Evolutionary conservation across 2,888 invertebrate species (phyloP), one percentile per base, ranked within the genome.

Genomic region (Philhelius pedissequus): DNA sequence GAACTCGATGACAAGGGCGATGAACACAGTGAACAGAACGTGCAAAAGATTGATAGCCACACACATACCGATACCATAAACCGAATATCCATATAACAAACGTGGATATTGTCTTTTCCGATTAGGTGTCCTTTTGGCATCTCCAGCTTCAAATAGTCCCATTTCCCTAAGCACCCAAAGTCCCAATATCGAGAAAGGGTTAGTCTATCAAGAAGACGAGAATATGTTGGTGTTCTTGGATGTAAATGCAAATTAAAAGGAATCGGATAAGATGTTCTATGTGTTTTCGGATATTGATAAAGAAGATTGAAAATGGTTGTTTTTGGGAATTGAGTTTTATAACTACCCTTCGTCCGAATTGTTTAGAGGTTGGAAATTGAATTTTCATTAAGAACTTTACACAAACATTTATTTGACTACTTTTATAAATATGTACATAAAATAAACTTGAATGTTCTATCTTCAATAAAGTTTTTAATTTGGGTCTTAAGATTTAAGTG

Each of bases 171-270:
- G n/a, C 11, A 11, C 32, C 32, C 20, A 32, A 18, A 60, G 48
- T 69, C 45, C 66, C 70, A 66, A 15, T 45, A 25, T 22, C 22
- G 6, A 30, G 62, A 20, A 70, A 75, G 79, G 80, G 38, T 69
- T 62, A 54, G 73, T 48, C 62, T 69, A 58, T 38, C 22, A 58
- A 18, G 4, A 27, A 40, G 56, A 56, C 20, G 48, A 43, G 35
- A 75, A 66, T 70, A 52, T 64, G 80, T 80, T 75, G 62, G 64
- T 84, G 80, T 80, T 71, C 75, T 76, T 66, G 80, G 75, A 80
- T 84, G 84, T 84, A 84, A 84, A 84, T 84, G 84, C 80, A 80
- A 84, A 84, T 84, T 43, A 80, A 48, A 48, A 22, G 71, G 48
- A 66, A 71, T 66, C 68, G 38, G 79, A 75, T 84, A 70, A 71